Conservation (phyloP, 2,888 invertebrate species). For the Ischnura elegans region DNA sequence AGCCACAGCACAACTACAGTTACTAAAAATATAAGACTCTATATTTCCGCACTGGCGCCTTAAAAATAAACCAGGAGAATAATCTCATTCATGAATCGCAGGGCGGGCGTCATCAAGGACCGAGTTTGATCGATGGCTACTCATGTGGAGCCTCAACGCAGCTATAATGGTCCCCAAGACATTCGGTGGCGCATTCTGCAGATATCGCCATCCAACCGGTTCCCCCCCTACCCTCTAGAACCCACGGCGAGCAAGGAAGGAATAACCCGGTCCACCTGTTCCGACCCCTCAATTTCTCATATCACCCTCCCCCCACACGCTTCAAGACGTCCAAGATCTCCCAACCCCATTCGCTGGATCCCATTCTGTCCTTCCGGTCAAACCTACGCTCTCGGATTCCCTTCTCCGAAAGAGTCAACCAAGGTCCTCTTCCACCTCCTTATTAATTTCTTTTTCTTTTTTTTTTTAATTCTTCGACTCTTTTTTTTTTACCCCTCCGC, state of each 20-base stretch:
- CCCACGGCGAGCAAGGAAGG: not conserved
- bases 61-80: too few relatives aligned
- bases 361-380: constrained; percentile 66
- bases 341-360: not conserved
- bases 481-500: not conserved
- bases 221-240: not conserved
- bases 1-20: too few relatives aligned
- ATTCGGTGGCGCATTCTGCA: not conserved
- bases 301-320: not conserved
- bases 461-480: not conserved
- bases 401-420: not conserved
- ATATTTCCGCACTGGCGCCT: too few relatives aligned
- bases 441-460: not conserved
- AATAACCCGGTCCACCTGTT: constrained; percentile 54
- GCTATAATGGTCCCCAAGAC: not conserved
- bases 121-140: too few relatives aligned
- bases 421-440: not conserved
- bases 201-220: not conserved
- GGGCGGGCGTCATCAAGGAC: too few relatives aligned
- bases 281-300: constrained; percentile 36
- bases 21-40: too few relatives aligned
- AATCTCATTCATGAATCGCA: too few relatives aligned
- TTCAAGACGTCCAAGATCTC: not conserved
- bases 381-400: constrained; percentile 44
- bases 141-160: too few relatives aligned